These are phyloP conservation scores for Rhorus exstirpatorius DNA, from an alignment of 2,888 invertebrate species.

Conservation along the genomic window DNA sequence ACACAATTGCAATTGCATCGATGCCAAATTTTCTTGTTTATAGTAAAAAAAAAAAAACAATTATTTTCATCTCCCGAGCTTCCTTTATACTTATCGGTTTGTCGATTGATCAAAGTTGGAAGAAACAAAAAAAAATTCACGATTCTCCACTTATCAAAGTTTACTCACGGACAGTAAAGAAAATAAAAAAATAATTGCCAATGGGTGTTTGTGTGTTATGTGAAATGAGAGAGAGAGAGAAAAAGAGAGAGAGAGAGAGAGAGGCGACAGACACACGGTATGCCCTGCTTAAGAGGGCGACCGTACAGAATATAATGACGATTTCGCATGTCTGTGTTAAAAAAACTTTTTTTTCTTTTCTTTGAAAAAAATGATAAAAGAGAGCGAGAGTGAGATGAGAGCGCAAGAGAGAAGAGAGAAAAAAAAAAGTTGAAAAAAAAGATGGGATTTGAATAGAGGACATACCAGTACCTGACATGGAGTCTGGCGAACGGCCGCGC, in stretches of 20 bases:
- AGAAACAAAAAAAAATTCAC: background rate
- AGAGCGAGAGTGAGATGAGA: constrained; percentile 59
- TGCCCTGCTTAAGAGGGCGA: constrained; percentile 33
- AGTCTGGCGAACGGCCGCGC: constrained; percentile 93
- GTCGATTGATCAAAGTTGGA: too few relatives aligned
- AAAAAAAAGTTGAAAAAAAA: constrained; percentile 66
- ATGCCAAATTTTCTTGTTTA: too few relatives aligned
- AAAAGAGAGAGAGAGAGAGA: constrained; percentile 24
- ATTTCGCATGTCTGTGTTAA: constrained; percentile 39
- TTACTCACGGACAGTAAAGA: background rate
- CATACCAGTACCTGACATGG: constrained; percentile 95
- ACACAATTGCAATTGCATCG: too few relatives aligned
- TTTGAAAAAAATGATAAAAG: background rate
- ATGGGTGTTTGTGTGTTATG: constrained; percentile 27
- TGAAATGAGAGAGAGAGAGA: constrained; percentile 11
- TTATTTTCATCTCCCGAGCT: too few relatives aligned
- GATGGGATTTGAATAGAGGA: constrained; percentile 80
- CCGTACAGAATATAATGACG: constrained; percentile 35
- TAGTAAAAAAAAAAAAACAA: too few relatives aligned
- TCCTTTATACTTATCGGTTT: too few relatives aligned
- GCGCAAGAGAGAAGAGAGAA: constrained; percentile 66
- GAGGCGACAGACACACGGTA: constrained; percentile 39
- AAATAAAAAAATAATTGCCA: constrained; percentile 8
- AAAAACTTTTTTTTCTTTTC: constrained; percentile 7
- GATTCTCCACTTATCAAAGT: background rate